phyloP scores from a whole-genome alignment of 2,797 vertebrate species.

The Lithobates pipiens region DNA sequence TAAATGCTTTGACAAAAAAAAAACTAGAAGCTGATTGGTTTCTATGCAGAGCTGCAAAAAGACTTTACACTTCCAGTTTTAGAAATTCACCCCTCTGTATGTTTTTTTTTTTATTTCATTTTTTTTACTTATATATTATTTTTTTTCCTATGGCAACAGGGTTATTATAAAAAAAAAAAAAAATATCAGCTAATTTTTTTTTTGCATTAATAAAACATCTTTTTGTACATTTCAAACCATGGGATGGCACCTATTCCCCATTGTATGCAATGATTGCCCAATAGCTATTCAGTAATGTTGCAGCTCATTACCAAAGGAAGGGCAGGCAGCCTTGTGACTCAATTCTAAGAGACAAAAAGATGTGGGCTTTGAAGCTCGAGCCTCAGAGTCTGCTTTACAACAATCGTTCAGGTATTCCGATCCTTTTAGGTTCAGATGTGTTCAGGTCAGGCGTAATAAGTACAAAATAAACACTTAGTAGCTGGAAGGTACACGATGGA shows the following conservation, averaged over 20 bases:
- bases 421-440: conserved; percentile 60
- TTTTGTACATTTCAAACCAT: not conserved
- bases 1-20: no score
- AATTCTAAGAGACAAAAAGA: conserved; percentile 31
- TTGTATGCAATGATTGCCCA: conserved; percentile 52
- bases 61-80: no score
- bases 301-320: conserved; percentile 22
- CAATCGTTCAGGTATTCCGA: conserved; percentile 59
- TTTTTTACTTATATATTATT: no score
- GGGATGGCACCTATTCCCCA: not conserved
- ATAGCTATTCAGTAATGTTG: conserved; percentile 30
- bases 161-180: not conserved
- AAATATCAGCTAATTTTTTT: not conserved
- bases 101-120: no score
- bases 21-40: no score
- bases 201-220: not conserved
- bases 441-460: conserved; percentile 60
- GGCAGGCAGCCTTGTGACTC: conserved; percentile 9
- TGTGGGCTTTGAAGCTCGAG: conserved; percentile 12
- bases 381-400: conserved; percentile 25
- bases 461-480: conserved; percentile 53
- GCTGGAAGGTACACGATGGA: conserved; percentile 39
- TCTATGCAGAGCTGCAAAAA: no score
- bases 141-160: no score
- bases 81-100: no score